phyloP scores from a whole-genome alignment of 64 coral and sea anemone genomes.

The Stichodactyla mertensii region DNA sequence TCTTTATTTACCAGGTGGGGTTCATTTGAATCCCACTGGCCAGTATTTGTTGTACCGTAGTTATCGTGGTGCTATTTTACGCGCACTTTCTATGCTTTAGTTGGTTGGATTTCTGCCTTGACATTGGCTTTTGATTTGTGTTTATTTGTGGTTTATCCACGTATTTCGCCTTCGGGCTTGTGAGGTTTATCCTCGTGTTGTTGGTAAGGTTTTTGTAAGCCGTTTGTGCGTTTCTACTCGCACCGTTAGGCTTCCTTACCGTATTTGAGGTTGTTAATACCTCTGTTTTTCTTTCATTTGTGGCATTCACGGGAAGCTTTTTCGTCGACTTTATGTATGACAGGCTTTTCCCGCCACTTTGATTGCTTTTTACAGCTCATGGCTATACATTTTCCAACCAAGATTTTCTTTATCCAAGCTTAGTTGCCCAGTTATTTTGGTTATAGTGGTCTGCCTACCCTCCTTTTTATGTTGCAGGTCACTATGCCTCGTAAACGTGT shows the following conservation, averaged over 20 bases:
- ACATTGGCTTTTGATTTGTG: background rate
- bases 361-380: conserved; percentile 10
- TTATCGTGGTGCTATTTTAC: background rate
- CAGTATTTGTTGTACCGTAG: background rate
- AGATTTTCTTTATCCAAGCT: conserved; percentile 3
- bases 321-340: conserved; percentile 26
- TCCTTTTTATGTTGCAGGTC: conserved; percentile 13
- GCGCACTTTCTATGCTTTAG: conserved; percentile 12
- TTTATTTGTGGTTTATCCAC: background rate
- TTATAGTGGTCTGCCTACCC: conserved; percentile 20
- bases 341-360: conserved; percentile 26
- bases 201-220: conserved; percentile 22
- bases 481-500: conserved; percentile 20
- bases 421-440: background rate
- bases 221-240: too few relatives aligned
- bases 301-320: conserved; percentile 18
- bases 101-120: background rate
- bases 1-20: conserved; percentile 2
- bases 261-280: conserved; percentile 19
- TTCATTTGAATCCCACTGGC: background rate
- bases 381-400: conserved; percentile 7
- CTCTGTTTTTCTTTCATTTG: conserved; percentile 30
- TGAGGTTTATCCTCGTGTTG: conserved; percentile 16
- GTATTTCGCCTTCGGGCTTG: background rate
- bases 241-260: background rate